Evolutionary conservation across 2,113 vertebrate species (phyloP).

Genomic region (Podarcis cretensis): DNA sequence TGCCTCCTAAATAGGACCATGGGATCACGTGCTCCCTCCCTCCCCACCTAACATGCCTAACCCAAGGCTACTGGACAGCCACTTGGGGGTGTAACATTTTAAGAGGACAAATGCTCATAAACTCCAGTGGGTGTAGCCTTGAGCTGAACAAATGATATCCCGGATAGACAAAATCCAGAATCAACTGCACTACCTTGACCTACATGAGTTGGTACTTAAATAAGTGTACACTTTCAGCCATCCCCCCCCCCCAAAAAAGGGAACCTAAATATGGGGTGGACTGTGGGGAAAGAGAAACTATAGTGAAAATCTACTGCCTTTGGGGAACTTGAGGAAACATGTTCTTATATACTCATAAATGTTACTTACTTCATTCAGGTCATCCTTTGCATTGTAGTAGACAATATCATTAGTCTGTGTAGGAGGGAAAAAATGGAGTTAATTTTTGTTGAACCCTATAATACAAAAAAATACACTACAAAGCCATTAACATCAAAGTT

Average conservation of each 20-base stretch:
- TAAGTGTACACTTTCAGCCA: neutral
- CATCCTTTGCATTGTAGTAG: conserved; percentile 98
- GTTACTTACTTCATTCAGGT: conserved; percentile 87
- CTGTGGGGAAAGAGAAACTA: neutral
- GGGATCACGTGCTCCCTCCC: neutral
- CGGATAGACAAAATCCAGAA: neutral
- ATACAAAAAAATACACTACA: neutral
- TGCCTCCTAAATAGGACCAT: neutral
- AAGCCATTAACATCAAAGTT: neutral
- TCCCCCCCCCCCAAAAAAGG: neutral
- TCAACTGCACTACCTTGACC: neutral
- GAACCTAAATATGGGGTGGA: neutral
- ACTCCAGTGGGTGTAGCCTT: neutral
- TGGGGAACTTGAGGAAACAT: neutral
- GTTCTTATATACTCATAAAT: neutral
- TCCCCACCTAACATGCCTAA: neutral
- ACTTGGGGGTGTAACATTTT: neutral
- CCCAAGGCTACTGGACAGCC: no score
- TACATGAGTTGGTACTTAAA: neutral
- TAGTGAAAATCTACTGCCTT: neutral
- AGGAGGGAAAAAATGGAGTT: conserved; percentile 52
- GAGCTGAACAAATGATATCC: neutral
- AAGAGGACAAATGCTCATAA: neutral
- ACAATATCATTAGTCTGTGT: conserved; percentile 88
- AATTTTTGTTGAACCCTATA: conserved; percentile 22